Base-by-base conservation (phyloP, 2,113 vertebrate species). In the Sisor rabdophorus region DNA sequence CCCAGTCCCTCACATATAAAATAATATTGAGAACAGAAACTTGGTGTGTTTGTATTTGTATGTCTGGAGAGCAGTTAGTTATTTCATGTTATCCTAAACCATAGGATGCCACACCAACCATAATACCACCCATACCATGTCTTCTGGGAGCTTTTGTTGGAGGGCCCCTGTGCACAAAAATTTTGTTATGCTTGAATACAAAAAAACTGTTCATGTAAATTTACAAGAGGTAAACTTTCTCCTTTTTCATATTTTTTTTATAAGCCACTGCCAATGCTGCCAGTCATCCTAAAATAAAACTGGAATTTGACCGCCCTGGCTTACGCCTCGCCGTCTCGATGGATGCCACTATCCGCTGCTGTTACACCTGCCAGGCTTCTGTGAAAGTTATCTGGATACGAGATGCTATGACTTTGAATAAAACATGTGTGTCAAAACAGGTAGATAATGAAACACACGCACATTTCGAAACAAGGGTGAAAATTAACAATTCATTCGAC, bases 241-340 rank as follows among this genome's bases (percentile, higher is more conserved):
- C 54, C 5, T 32, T 28, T 11, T 63, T 50, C 32, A 2, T 7
- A 11, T 68, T 80, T 72, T 47, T 56, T 83, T 22, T 59, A 48
- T 47, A 80, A 91, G 89, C 79, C 75, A 59, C 52, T 53, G 73
- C 74, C 56, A 56, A 24, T 8, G 7, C 32, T n/a, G 32, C 19
- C 53, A 22, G 3, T 0, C 2, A n/a, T 3, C 9, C 7, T 0
- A 3, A n/a, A 11, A 10, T 87, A 24, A 19, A 0, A 1, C 80
- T 87, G 5, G 0, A 67, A 20, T 0, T 19, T 0, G 91, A 92
- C 73, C 3, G 0, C 17, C 85, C 88, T 3, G 86, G 48, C 12
- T 0, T 68, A 20, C 77, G 68, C 9, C 78, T 83, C 6, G 0
- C 5, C 0, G 0, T 83, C 5, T 22, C 2, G 3, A 0, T 40